Evolutionary conservation across 2,113 vertebrate genomes (phyloP), one percentile per base, ranked within the genome.

Genomic region (Cacatua alba): DNA sequence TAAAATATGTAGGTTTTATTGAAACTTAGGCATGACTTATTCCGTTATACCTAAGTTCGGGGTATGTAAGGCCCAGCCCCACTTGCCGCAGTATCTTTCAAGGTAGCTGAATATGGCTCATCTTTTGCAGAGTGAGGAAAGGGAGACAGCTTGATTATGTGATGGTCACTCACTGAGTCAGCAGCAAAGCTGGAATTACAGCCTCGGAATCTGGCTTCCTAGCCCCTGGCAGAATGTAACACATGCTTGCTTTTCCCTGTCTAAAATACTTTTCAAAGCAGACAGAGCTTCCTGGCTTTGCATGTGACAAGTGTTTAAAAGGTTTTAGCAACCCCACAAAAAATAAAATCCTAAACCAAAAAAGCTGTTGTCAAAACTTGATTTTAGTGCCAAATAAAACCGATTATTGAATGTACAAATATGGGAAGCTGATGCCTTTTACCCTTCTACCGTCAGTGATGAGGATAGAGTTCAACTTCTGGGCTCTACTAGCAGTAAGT

Each of bases 61-160:
- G 29, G 0, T 72, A 5, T 1, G 0, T 12, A 23, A 49, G 37
- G 64, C 41, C 76, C 44, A 28, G n/a, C 28, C 77, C n/a, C 4
- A 0, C 41, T 62, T 64, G 28, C 31, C 8, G 48, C 0, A 0
- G 13, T 21, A 13, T 37, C 46, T 83, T 71, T 51, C 17, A 48
- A 37, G 6, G 6, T 15, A 37, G 63, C 51, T 68, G 75, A 35
- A 5, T 20, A 12, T 13, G 51, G 64, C 46, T 75, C 11, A 11
- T 20, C 13, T 39, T 91, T 21, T 80, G 55, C 39, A 52, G 79
- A 37, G 39, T 4, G 28, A 76, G 81, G 37, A 5, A 1, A 55
- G 29, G 64, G 71, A 53, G 53, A 2, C 0, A 0, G 25, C 8
- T 26, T 7, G 33, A 10, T 88, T 46, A 24, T 0, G 0, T 0